These are phyloP conservation scores for Drosophila rellima DNA, from an alignment of 2,888 invertebrate species.

Conservation along the genomic window DNA sequence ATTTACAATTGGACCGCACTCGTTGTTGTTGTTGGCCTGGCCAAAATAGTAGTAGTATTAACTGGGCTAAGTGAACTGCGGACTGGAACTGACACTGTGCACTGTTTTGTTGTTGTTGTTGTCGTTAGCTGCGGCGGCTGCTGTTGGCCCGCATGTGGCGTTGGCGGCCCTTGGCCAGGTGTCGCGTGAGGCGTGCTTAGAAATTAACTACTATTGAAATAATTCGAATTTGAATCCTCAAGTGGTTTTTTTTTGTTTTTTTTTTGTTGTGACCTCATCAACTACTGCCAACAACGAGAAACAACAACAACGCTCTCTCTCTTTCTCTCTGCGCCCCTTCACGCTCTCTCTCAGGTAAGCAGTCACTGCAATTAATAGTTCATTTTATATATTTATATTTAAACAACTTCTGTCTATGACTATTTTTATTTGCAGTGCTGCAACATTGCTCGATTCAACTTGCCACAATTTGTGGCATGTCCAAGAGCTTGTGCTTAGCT, in stretches of 20 bases:
- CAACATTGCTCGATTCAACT: background rate
- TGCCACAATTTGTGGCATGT: background rate
- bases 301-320: conserved; percentile 20
- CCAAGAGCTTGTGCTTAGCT: background rate
- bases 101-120: background rate
- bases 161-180: conserved; percentile 51
- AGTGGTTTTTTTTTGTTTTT: conserved; percentile 49
- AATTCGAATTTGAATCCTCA: conserved; percentile 51
- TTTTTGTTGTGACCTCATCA: conserved; percentile 74
- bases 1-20: background rate
- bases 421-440: background rate
- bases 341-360: background rate
- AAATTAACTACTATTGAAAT: conserved; percentile 1
- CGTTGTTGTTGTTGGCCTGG: background rate
- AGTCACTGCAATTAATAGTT: background rate
- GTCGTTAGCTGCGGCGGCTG: conserved; percentile 14
- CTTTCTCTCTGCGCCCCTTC: background rate
- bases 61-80: background rate
- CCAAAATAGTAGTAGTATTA: conserved; percentile 1
- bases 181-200: conserved; percentile 38
- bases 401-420: background rate
- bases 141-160: conserved; percentile 70
- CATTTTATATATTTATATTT: background rate
- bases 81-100: background rate
- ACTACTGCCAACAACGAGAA: conserved; percentile 26